phyloP scores from a whole-genome alignment of 1,140 invertebrate species.

The Coelopa frigida region DNA sequence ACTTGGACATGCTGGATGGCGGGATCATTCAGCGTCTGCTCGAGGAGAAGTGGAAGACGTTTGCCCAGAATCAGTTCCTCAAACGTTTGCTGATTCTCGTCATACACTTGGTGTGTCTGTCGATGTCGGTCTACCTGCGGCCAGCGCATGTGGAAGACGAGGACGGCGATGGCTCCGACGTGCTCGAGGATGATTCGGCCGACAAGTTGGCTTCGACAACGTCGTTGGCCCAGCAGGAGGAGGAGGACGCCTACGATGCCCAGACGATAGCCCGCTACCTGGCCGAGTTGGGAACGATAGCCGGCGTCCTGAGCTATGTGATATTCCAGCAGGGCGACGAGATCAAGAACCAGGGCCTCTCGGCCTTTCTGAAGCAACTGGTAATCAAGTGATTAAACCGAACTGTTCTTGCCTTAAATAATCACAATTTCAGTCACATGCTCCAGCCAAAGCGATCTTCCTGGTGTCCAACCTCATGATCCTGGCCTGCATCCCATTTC shows the following conservation, averaged over 20 bases:
- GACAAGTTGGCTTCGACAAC: too few species aligned
- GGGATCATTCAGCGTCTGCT: constrained; percentile 94
- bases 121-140: constrained; percentile 81
- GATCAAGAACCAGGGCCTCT: constrained; percentile 85
- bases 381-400: constrained; percentile 54
- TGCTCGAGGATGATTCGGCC: background rate
- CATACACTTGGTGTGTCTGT: constrained; percentile 81
- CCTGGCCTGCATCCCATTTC: constrained; percentile 82
- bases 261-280: constrained; percentile 58
- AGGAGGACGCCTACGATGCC: constrained; percentile 35
- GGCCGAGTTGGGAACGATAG: constrained; percentile 76
- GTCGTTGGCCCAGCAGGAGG: background rate
- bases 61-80: constrained; percentile 87
- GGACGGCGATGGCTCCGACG: constrained; percentile 23
- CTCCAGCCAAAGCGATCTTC: constrained; percentile 92
- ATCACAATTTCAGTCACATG: constrained; percentile 63
- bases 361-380: constrained; percentile 85
- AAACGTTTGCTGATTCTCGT: constrained; percentile 80
- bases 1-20: constrained; percentile 97
- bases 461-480: constrained; percentile 88
- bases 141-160: constrained; percentile 55
- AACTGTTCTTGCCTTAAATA: background rate
- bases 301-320: constrained; percentile 82
- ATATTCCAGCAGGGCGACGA: constrained; percentile 88
- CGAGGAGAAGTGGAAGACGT: constrained; percentile 99